These are phyloP conservation scores for Rapana venosa DNA, from an alignment of 2,888 invertebrate species.

Conservation along the genomic window DNA sequence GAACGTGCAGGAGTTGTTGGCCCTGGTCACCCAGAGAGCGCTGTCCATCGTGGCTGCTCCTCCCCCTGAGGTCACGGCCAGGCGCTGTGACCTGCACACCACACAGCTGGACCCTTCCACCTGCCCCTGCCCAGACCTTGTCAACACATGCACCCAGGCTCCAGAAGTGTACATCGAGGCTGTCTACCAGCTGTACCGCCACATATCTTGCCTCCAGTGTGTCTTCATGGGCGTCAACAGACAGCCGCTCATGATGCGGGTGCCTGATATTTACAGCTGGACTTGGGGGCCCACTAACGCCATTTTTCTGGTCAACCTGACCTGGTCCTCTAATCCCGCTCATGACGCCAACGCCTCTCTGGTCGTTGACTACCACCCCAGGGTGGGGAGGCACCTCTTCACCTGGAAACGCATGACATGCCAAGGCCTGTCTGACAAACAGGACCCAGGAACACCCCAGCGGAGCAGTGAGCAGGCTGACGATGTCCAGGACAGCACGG, in stretches of 20 bases:
- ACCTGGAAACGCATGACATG: constrained; percentile 1
- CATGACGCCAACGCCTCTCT: not conserved
- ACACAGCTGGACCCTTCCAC: not conserved
- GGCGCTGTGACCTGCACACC: not conserved
- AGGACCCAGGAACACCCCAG: not conserved
- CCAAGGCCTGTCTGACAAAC: not conserved
- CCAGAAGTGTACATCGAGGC: not conserved
- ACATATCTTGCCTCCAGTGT: not conserved
- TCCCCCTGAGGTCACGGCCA: not conserved
- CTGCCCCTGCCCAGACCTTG: not conserved
- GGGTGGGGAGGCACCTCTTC: not conserved
- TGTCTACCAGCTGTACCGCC: constrained; percentile 19
- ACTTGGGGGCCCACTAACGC: not conserved
- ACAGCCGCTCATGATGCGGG: not conserved
- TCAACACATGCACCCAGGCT: not conserved
- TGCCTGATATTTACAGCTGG: not conserved
- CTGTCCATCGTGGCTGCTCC: not conserved
- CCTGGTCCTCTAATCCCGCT: not conserved
- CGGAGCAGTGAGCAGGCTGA: not conserved
- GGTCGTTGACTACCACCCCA: not conserved
- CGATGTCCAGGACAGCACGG: not conserved
- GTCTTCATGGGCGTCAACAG: not conserved
- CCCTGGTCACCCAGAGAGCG: not conserved
- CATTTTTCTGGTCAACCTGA: not conserved
- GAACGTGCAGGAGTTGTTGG: not conserved